Conservation (phyloP, 2,888 invertebrate genomes). For the Dasysyrphus albostriatus region DNA sequence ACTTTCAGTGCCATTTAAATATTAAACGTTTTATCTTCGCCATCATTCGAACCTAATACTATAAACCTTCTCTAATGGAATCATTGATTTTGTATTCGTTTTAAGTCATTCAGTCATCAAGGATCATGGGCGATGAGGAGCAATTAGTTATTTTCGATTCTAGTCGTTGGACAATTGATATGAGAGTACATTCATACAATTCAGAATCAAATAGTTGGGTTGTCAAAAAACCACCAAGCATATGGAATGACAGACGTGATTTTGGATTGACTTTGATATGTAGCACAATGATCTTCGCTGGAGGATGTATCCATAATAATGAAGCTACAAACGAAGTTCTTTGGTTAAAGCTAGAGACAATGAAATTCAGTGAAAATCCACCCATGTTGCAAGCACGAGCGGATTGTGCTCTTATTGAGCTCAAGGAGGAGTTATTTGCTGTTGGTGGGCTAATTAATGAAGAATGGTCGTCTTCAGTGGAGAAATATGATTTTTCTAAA, state of each 20-base stretch:
- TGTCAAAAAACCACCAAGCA: neutral
- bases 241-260: neutral
- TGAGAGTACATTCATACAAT: neutral
- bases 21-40: too few relatives aligned
- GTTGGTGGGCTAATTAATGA: neutral
- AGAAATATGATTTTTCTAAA: neutral
- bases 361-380: neutral
- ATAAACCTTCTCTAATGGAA: too few relatives aligned
- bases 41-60: too few relatives aligned
- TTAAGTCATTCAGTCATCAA: neutral
- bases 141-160: neutral
- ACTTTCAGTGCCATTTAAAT: too few relatives aligned
- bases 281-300: neutral
- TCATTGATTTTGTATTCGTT: neutral
- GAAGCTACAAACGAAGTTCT: neutral
- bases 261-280: neutral
- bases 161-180: neutral
- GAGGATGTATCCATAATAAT: neutral
- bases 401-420: neutral
- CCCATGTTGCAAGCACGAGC: neutral
- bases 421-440: neutral
- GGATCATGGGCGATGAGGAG: neutral
- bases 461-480: neutral
- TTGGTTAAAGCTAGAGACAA: slow-evolving; percentile 1
- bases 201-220: neutral